phyloP scores from a whole-genome alignment of 2,113 vertebrate genomes.

The Ictalurus punctatus region DNA sequence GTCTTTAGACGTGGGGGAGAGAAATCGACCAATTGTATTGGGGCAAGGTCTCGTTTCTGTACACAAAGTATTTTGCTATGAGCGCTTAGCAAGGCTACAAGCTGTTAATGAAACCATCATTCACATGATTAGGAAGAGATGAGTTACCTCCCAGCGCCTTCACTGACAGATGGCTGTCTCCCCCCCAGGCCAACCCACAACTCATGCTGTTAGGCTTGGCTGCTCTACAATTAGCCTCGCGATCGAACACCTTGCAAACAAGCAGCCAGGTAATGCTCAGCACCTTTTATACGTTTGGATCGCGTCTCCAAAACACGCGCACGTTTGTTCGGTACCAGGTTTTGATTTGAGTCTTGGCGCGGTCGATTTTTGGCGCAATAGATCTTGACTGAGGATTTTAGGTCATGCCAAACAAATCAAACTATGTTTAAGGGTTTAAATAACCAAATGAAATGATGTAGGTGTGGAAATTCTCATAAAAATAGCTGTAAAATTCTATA shows the following conservation, averaged over 20 bases:
- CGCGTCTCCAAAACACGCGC: neutral
- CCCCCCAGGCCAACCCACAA: neutral
- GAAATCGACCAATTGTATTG: neutral
- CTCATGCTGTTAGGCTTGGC: constrained; percentile 7
- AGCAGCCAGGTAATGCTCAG: neutral
- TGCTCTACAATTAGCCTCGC: neutral
- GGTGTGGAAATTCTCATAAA: neutral
- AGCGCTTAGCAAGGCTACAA: neutral
- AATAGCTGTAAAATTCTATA: neutral
- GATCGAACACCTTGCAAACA: neutral
- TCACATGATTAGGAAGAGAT: neutral
- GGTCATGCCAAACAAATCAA: neutral
- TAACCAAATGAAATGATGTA: neutral
- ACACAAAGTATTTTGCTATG: neutral
- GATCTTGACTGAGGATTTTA: neutral
- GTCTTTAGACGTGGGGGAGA: neutral
- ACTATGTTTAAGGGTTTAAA: neutral
- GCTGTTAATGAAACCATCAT: neutral
- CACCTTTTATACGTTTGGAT: neutral
- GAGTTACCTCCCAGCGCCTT: neutral
- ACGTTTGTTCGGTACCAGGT: neutral
- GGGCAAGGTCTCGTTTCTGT: neutral
- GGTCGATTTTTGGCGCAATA: neutral
- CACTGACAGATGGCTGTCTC: constrained; percentile 11
- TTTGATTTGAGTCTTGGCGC: neutral